A percentile compares a stretch with the other conserved stretches of the same genome.
These are phyloP conservation scores for Cerceris rybyensis DNA, from an alignment of 2,888 invertebrate genomes.

Conservation along the genomic window DNA sequence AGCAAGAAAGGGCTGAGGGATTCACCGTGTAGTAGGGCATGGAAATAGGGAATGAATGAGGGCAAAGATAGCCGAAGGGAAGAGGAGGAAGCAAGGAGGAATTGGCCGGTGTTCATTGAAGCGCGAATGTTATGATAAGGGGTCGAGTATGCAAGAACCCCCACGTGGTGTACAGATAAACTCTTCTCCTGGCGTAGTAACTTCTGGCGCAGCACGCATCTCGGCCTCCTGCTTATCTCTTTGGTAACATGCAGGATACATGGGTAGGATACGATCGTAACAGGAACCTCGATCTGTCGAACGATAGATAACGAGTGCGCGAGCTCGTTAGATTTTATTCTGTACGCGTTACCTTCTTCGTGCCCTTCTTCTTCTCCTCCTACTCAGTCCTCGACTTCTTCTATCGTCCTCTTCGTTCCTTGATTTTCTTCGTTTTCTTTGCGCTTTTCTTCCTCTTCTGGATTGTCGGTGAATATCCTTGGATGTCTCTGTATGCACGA, in stretches of 20 bases:
- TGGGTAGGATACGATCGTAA: conserved; percentile 46
- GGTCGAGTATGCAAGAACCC: conserved; percentile 51
- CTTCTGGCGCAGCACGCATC: conserved; percentile 52
- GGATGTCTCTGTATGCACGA: background rate
- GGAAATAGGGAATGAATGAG: conserved; percentile 3
- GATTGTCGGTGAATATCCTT: background rate
- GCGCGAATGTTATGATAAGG: conserved; percentile 70
- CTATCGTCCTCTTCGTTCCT: background rate
- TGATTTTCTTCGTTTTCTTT: background rate
- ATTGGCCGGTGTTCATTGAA: conserved; percentile 60
- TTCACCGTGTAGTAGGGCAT: background rate
- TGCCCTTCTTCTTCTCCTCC: conserved; percentile 14
- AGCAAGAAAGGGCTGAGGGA: background rate
- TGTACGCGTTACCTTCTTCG: conserved; percentile 22
- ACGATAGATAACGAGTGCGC: conserved; percentile 56
- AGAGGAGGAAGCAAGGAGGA: conserved; percentile 10
- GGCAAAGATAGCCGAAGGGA: conserved; percentile 4
- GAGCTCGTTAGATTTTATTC: conserved; percentile 51
- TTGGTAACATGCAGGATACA: conserved; percentile 48
- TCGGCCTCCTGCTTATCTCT: conserved; percentile 40
- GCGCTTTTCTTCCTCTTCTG: background rate
- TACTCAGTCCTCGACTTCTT: background rate
- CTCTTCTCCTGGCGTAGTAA: conserved; percentile 45
- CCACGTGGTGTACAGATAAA: conserved; percentile 57
- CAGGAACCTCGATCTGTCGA: conserved; percentile 62